Conservation (phyloP, 2,888 invertebrate genomes). For the Ferrisia virgata region DNA sequence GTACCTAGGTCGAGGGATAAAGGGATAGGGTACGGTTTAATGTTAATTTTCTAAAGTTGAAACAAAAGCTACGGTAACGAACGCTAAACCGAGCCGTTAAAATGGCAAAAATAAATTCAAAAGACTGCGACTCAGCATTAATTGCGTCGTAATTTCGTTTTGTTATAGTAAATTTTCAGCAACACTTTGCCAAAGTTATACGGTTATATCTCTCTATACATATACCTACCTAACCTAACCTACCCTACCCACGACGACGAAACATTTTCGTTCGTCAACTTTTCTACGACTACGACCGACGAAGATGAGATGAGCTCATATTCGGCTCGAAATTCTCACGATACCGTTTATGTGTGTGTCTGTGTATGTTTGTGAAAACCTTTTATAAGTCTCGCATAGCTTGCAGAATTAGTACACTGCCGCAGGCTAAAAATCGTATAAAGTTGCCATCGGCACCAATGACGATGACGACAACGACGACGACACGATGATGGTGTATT, state of each 20-base stretch:
- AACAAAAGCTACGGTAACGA: constrained; percentile 36
- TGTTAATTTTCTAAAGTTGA: constrained; percentile 25
- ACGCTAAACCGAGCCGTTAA: constrained; percentile 36
- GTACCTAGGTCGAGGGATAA: neutral
- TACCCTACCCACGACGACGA: too few species aligned
- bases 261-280: neutral
- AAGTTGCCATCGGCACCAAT: too few species aligned
- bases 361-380: too few species aligned
- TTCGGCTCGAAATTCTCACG: neutral
- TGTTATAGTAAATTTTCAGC: constrained; percentile 38
- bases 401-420: too few species aligned
- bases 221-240: too few species aligned
- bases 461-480: too few species aligned
- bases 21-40: neutral
- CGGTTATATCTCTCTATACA: too few species aligned
- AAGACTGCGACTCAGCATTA: constrained; percentile 34
- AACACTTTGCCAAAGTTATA: constrained; percentile 37
- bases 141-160: constrained; percentile 39
- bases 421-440: too few species aligned
- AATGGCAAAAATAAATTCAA: constrained; percentile 35
- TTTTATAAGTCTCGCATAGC: too few species aligned
- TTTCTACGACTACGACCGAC: neutral
- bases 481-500: too few species aligned
- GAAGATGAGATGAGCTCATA: neutral
- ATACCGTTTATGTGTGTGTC: too few species aligned